A percentile compares a stretch with the other conserved stretches of the same genome.
Conservation (phyloP, 2,113 vertebrate genomes). For the Hemichromis elongatus region DNA sequence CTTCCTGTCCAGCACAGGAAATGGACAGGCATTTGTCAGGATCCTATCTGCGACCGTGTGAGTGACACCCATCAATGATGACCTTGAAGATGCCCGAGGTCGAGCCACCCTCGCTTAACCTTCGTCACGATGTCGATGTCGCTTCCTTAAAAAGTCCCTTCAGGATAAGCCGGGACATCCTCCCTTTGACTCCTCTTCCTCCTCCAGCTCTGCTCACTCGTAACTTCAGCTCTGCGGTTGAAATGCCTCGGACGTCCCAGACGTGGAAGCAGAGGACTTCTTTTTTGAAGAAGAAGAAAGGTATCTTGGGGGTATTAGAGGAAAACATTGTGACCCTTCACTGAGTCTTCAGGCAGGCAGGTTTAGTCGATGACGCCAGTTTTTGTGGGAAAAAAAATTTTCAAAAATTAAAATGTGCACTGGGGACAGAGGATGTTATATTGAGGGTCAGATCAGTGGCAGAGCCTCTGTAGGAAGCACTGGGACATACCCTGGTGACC, state of each 20-base stretch:
- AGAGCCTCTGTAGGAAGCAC: neutral
- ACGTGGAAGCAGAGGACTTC: neutral
- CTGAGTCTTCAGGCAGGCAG: neutral
- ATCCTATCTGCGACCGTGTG: neutral
- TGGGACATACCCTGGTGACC: neutral
- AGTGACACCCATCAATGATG: constrained; percentile 6
- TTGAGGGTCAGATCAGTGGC: neutral
- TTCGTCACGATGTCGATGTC: neutral
- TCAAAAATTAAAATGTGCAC: neutral
- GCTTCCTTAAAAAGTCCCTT: constrained; percentile 49
- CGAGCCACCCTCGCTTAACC: neutral
- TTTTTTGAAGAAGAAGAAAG: neutral
- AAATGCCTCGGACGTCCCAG: neutral
- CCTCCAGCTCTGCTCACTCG: neutral
- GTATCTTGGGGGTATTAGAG: neutral
- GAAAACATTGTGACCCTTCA: constrained; percentile 6
- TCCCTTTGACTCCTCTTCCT: constrained; percentile 17
- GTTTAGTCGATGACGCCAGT: neutral
- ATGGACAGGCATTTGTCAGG: neutral
- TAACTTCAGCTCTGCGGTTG: neutral
- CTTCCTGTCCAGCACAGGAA: constrained; percentile 51
- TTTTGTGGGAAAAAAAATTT: neutral
- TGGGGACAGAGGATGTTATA: neutral
- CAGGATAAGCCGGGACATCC: constrained; percentile 24
- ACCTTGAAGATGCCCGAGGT: constrained; percentile 24